Percentiles rank a stretch among this genome's conserved stretches.
Evolutionary conservation across 2,113 vertebrate species (phyloP).

Genomic region (Vanacampus margaritifer): DNA sequence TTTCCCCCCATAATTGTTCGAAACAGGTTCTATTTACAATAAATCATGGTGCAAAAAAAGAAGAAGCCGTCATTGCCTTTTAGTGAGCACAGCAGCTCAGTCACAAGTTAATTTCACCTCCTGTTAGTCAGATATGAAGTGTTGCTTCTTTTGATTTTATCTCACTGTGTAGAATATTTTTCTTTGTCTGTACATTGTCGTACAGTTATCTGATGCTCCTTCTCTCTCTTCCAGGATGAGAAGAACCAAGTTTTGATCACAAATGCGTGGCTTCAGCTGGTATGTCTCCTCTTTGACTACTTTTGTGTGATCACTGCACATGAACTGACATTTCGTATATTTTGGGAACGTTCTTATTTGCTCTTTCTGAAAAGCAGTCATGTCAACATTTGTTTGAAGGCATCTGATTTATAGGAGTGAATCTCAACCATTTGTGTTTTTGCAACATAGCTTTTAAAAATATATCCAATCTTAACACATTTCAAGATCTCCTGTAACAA

Average conservation of each 20-base stretch:
- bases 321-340: slow-evolving; percentile 24
- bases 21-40: background rate
- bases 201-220: background rate
- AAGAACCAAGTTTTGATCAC: slow-evolving; percentile 90
- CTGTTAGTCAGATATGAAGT: slow-evolving; percentile 28
- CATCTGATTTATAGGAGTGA: slow-evolving; percentile 11
- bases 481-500: slow-evolving; percentile 15
- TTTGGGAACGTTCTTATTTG: slow-evolving; percentile 23
- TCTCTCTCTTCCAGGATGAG: slow-evolving; percentile 75
- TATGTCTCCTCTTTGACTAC: slow-evolving; percentile 59
- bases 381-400: background rate
- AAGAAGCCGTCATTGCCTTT: slow-evolving; percentile 17
- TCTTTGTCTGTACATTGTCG: slow-evolving; percentile 15
- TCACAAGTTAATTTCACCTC: slow-evolving; percentile 29
- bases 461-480: no score
- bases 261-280: slow-evolving; percentile 87
- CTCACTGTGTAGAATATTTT: slow-evolving; percentile 15
- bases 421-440: no score
- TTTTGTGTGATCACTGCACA: slow-evolving; percentile 9
- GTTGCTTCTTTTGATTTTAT: slow-evolving; percentile 14
- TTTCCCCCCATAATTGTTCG: background rate
- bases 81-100: slow-evolving; percentile 6
- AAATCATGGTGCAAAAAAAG: background rate
- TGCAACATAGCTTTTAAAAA: no score
- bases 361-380: background rate